Evolutionary conservation across 2,888 invertebrate genomes (phyloP).

Genomic region (Hydrotaea diabolus): DNA sequence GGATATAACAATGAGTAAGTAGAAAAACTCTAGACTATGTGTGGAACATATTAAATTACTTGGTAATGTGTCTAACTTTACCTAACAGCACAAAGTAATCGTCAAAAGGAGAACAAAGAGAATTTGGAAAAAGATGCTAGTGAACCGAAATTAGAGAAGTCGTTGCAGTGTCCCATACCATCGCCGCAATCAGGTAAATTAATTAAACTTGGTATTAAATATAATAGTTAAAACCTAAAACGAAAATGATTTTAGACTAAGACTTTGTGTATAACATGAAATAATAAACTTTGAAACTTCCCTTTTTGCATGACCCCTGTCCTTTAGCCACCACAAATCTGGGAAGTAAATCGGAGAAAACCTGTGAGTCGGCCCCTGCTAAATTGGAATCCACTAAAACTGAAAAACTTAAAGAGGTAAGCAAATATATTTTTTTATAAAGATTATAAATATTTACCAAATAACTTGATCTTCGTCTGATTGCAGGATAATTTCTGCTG

Average conservation of each 20-base stretch:
- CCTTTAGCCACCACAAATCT: constrained; percentile 69
- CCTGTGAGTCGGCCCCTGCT: constrained; percentile 72
- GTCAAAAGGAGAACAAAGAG: constrained; percentile 72
- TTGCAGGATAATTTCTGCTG: constrained; percentile 88
- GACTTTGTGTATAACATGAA: no score
- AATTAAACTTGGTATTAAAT: no score
- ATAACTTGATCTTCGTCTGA: no score
- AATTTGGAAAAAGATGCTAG: constrained; percentile 70
- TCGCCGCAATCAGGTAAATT: constrained; percentile 72
- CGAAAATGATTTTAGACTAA: no score
- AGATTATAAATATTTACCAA: not conserved
- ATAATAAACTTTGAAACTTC: no score
- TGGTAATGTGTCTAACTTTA: not conserved
- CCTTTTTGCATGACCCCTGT: no score
- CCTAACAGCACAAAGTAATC: constrained; percentile 68
- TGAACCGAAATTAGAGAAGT: constrained; percentile 73
- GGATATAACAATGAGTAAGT: constrained; percentile 70
- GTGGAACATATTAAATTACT: not conserved
- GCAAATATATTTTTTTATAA: not conserved
- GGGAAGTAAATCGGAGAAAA: constrained; percentile 72
- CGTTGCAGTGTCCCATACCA: constrained; percentile 71
- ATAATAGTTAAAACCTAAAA: no score
- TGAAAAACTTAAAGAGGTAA: constrained; percentile 73
- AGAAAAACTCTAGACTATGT: not conserved
- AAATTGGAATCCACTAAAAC: constrained; percentile 72